phyloP scores from a whole-genome alignment of 2,888 invertebrate genomes.

The Hyposoter didymator region DNA sequence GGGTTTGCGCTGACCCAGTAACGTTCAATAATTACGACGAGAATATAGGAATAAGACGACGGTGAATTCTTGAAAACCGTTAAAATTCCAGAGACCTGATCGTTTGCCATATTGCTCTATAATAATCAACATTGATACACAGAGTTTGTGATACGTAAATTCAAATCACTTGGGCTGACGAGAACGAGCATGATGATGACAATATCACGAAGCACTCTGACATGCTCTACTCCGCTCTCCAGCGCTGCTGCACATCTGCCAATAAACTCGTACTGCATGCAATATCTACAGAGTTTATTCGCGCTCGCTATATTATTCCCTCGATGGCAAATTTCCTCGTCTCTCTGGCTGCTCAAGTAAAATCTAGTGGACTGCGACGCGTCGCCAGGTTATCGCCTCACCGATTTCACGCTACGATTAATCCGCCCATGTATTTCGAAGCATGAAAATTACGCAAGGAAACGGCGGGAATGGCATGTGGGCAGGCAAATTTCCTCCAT shows the following conservation, averaged over 20 bases:
- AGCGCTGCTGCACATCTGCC: conserved; percentile 27
- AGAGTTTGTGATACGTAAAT: background rate
- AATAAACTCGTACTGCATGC: conserved; percentile 34
- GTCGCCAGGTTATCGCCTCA: conserved; percentile 61
- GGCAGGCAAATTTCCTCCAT: background rate
- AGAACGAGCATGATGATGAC: conserved; percentile 41
- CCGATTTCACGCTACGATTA: conserved; percentile 66
- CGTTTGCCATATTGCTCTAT: conserved; percentile 27
- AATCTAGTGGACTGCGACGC: conserved; percentile 62
- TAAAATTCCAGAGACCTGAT: conserved; percentile 49
- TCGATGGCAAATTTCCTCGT: conserved; percentile 54
- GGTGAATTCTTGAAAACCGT: conserved; percentile 24
- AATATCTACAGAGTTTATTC: conserved; percentile 44
- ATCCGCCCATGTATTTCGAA: conserved; percentile 53
- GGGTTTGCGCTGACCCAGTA: conserved; percentile 56
- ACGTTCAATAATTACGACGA: conserved; percentile 47
- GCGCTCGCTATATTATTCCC: conserved; percentile 30
- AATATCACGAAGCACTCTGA: conserved; percentile 58
- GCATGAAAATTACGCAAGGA: conserved; percentile 37
- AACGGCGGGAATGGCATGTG: background rate
- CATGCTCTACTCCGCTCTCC: conserved; percentile 55
- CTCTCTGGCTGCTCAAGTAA: conserved; percentile 48
- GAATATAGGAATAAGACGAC: conserved; percentile 20
- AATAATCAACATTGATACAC: conserved; percentile 26
- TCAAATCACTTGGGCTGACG: conserved; percentile 10